These are phyloP conservation scores for Portunus trituberculatus DNA, from an alignment of 1,140 invertebrate genomes.

Conservation along the genomic window DNA sequence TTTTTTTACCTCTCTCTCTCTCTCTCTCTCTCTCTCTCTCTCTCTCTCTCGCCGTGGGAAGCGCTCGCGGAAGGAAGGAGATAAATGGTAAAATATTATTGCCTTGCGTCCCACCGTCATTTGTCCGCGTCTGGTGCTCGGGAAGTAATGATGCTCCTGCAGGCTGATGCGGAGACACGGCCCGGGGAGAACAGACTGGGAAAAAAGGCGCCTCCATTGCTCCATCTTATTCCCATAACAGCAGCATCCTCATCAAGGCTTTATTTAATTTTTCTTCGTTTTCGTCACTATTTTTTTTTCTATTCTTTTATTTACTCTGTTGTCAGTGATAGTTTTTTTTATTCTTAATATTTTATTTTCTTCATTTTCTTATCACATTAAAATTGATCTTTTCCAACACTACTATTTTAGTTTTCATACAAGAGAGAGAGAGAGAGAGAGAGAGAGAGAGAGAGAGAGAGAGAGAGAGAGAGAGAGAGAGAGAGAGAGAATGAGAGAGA, in stretches of 20 bases:
- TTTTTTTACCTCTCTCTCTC: slow-evolving; percentile 7
- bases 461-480: no score
- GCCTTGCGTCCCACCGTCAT: background rate
- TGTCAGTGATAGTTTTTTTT: background rate
- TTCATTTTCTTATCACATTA: no score
- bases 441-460: no score
- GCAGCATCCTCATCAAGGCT: no score
- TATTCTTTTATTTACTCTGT: background rate
- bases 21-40: slow-evolving; percentile 45
- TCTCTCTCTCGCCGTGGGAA: slow-evolving; percentile 21
- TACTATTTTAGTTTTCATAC: background rate
- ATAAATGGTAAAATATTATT: slow-evolving; percentile 25
- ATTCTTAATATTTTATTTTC: background rate
- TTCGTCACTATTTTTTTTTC: background rate
- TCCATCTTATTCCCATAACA: no score
- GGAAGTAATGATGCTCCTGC: slow-evolving; percentile 3
- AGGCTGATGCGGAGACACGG: background rate
- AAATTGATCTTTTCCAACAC: background rate
- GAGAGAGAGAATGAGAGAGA: no score
- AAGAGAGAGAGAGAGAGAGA: no score
- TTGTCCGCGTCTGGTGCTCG: background rate
- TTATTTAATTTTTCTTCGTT: no score
- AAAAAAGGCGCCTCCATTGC: background rate
- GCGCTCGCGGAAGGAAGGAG: background rate
- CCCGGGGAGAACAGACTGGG: background rate